Base-by-base conservation (phyloP, 2,113 vertebrate genomes). In the Thamnaconus septentrionalis region DNA sequence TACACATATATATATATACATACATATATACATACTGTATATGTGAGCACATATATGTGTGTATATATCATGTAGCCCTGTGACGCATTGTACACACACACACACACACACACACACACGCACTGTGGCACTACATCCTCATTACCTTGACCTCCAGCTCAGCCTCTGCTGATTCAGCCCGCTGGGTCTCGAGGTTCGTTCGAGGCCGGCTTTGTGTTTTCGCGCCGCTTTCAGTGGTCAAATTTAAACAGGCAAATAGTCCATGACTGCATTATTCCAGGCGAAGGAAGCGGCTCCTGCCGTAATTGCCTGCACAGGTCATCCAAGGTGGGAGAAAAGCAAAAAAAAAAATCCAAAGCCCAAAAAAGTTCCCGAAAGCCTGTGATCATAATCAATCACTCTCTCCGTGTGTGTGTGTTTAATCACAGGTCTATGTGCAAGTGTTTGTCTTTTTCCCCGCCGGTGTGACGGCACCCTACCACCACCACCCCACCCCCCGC, bases 81-180 rank as follows among this genome's bases (percentile, higher is more conserved):
- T 61, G 65, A 70, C 56, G 76, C 62, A 42, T 57, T 69, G 46
- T 43, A 10, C 43, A 43, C 12, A 54, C 64, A 7, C 59, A 39
- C 61, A 56, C 31, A 46, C 41, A 60, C 55, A 41, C 51, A 58
- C 8, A 7, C 57, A 31, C 18, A 31, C 18, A 31, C 18, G 2
- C 18, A 31, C 18, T 31, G 18, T 31, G 18, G 18, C 18, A 31
- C 18, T 31, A 52, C 59, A 64, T 64, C 41, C 59, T 63, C 65
- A 62, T 73, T 72, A 81, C 61, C 56, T 9, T 3, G 46, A 57
- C 56, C 52, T 55, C 48, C 41, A 46, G 41, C 49, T 61, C 54
- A 43, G 55, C 18, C 55, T 9, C 44, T 80, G 73, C 73, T 71
- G 57, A 80, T 51, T 78, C 56, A 75, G 61, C 76, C 54, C 0